A percentile compares a stretch with the other conserved stretches of the same genome.
phyloP scores from a whole-genome alignment of 2,113 vertebrate genomes.

The Myanophis thanlyinensis region DNA sequence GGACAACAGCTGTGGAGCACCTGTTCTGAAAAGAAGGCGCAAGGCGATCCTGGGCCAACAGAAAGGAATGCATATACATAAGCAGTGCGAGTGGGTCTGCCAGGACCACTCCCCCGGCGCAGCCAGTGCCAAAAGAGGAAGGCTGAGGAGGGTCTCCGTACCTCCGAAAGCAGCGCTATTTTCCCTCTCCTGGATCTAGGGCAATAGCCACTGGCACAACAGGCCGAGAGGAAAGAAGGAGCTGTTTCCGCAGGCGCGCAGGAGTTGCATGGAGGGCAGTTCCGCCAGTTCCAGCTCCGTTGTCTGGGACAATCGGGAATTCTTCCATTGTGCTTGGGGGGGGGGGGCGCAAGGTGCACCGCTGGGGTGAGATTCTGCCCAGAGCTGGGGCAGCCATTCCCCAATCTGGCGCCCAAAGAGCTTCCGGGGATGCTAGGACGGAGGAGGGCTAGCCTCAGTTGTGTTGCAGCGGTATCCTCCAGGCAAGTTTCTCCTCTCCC shows the following conservation, averaged over 20 bases:
- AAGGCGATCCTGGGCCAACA: not conserved
- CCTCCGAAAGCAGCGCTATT: not conserved
- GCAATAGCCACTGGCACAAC: too few species aligned
- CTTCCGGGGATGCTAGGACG: not conserved
- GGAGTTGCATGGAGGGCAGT: too few species aligned
- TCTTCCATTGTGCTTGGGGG: not conserved
- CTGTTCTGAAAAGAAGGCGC: not conserved
- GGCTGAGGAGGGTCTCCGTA: not conserved
- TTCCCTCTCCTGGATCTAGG: not conserved
- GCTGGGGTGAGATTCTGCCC: too few species aligned
- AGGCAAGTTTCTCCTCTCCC: not conserved
- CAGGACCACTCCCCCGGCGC: too few species aligned
- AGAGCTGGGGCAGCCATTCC: too few species aligned
- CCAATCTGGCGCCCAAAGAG: not conserved
- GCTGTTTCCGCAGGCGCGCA: too few species aligned
- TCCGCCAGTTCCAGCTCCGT: too few species aligned
- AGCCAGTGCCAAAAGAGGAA: not conserved
- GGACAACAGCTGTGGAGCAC: not conserved
- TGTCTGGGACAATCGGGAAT: not conserved
- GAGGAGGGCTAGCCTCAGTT: not conserved
- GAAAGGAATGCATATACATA: not conserved
- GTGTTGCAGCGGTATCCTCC: not conserved
- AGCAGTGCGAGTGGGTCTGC: not conserved
- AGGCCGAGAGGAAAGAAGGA: not conserved
- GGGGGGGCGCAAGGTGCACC: too few species aligned